Conservation (phyloP, 2,888 invertebrate genomes). For the Ochropacha duplaris region DNA sequence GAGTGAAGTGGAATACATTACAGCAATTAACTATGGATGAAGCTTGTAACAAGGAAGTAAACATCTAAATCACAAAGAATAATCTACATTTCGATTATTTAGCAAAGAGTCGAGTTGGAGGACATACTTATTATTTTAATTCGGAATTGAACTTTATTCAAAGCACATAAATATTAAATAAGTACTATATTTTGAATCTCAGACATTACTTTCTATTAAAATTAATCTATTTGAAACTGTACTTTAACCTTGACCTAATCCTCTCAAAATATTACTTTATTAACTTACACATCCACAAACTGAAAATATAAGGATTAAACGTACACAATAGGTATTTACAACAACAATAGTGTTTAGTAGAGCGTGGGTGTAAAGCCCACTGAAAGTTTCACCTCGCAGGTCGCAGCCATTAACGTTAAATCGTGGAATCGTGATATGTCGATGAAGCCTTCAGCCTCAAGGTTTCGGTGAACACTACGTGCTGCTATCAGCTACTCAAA, state of each 20-base stretch:
- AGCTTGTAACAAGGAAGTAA: background rate
- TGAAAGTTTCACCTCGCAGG: background rate
- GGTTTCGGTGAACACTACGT: background rate
- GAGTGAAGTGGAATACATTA: background rate
- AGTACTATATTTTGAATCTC: background rate
- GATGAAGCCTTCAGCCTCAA: background rate
- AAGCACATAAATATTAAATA: too few species aligned
- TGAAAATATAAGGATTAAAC: background rate
- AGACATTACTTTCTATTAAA: background rate
- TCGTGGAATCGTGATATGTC: background rate
- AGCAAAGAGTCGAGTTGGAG: background rate
- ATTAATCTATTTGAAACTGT: background rate
- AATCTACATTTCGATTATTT: background rate
- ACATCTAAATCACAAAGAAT: background rate
- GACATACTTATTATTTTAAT: background rate
- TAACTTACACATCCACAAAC: background rate
- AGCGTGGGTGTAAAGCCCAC: background rate
- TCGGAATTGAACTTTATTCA: background rate
- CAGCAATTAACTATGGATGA: background rate
- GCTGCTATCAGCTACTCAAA: background rate
- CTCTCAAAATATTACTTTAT: background rate
- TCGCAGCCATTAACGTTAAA: background rate
- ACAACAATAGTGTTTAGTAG: background rate
- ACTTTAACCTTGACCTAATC: background rate
- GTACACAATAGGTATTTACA: background rate